Evolutionary conservation across 1,140 invertebrate species (phyloP).

Genomic region (Cydia strobilella): DNA sequence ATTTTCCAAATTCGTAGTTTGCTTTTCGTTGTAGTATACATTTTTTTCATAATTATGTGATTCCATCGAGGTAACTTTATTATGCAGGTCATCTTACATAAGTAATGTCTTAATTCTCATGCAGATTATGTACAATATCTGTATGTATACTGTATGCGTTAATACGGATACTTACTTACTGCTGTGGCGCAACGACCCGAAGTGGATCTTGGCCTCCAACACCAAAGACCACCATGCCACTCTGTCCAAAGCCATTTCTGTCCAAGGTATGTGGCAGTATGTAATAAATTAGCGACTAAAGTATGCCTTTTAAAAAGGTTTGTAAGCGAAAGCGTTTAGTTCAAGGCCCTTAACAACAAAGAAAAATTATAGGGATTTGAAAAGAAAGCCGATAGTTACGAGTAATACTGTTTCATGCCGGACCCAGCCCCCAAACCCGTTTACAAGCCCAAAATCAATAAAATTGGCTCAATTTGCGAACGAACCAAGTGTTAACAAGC

Average conservation of each 20-base stretch:
- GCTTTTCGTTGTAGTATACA: neutral
- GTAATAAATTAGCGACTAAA: neutral
- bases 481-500: conserved; percentile 16
- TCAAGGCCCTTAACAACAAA: neutral
- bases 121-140: too few species aligned
- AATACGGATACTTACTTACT: too few species aligned
- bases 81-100: too few species aligned
- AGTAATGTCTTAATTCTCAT: too few species aligned
- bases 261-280: too few species aligned
- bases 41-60: too few species aligned
- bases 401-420: neutral
- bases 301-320: neutral
- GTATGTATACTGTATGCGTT: too few species aligned
- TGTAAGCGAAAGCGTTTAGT: neutral
- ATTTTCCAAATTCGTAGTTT: neutral
- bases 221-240: too few species aligned
- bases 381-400: conserved; percentile 26
- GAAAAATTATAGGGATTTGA: neutral
- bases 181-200: too few species aligned
- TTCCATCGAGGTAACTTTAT: too few species aligned
- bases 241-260: too few species aligned
- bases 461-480: conserved; percentile 23
- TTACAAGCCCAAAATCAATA: conserved; percentile 30
- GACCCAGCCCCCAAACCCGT: conserved; percentile 20
- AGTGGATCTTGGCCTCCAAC: too few species aligned